Base-by-base conservation (phyloP, 2,888 invertebrate genomes). In the Rhimphoctona megacephalus region DNA sequence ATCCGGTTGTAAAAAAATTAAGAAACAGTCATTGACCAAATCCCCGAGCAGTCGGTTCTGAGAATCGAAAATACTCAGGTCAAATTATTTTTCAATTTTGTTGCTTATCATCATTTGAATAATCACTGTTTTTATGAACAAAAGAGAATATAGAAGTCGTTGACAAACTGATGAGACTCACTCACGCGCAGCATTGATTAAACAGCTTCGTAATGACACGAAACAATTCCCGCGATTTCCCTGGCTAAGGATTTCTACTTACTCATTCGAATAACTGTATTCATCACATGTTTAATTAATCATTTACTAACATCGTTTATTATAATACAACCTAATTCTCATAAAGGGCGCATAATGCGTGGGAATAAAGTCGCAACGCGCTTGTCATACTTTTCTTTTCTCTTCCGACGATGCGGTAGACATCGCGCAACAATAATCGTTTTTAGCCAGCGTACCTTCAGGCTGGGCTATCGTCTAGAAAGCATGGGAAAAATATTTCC, bases 401-500 rank as follows among this genome's bases (percentile, higher is more conserved):
- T 81, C 81, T 87, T 77, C 86, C 85, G 82, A 70, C 79, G 81
- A 87, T 70, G 46, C 17, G 78, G 25, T 22, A 72, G 82, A 36
- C 52, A 69, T 79, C 69, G 79, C 77, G 76, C 67, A 81, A 87
- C 81, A 83, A 89, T 90, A 90, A 91, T 90, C 87, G 88, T 81
- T 81, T 81, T 83, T 86, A 73, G 80, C 30, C 72, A 43, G 79
- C 43, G 81, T 69, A 72, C 67, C 86, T 64, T 67, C 66, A 46
- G 83, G 78, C 81, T 57, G 70, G 81, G n/a, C 76, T 73, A 88
- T 80, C 85, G 86, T 84, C 86, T 91, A 91, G 91, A 91, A 91
- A 91, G 92, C 87, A 89, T 92, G 91, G 89, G 91, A 91, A 91
- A 82, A 86, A 86, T 70, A 76, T 86, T 83, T 85, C 81, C 25